Base-by-base conservation (phyloP, 2,888 invertebrate species). In the Pilophorus perplexus region DNA sequence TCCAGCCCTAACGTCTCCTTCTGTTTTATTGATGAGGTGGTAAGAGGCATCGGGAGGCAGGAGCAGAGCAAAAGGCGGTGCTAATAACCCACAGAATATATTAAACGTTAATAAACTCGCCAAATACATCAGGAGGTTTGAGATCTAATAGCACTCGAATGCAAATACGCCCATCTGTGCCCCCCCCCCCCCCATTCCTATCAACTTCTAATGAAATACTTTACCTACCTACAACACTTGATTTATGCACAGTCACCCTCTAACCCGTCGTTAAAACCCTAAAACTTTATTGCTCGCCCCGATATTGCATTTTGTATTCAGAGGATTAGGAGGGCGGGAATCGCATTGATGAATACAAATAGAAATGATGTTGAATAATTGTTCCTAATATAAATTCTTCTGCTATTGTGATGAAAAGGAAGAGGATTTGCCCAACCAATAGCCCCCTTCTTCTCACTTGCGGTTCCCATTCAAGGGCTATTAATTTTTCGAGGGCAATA, bases 1-100 rank as follows among this genome's bases (percentile, higher is more conserved):
- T 14, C n/a, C 46, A 12, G 2, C 46, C 46, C 14, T 25, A 46
- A 46, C 46, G 23, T 1, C 46, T 44, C 46, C 28, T 46, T 40
- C n/a, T 66, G 62, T 57, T 50, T 68, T 67, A 68, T 68, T 68
- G 62, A 68, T 68, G 68, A 68, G 59, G n/a, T 20, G 27, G 37
- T n/a, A n/a, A n/a, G n/a, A n/a, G n/a, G n/a, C n/a, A n/a, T n/a
- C n/a, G n/a, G n/a, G n/a, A n/a, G 46, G 44, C 18, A 22, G 12
- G 16, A 14, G 25, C 14, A 28, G 54, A 18, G 25, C n/a, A n/a
- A n/a, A 44, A 40, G 23, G 22, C 27, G 60, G 46, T 42, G 59
- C 69, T 67, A 69, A 69, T 69, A 69, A 48, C 67, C 69, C 69
- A 57, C 69, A 69, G 69, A 69, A 69, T 69, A 69, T 67, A 69